phyloP scores from a whole-genome alignment of 92 coral and sea anemone genomes.

The Zoanthus sansibaricus region DNA sequence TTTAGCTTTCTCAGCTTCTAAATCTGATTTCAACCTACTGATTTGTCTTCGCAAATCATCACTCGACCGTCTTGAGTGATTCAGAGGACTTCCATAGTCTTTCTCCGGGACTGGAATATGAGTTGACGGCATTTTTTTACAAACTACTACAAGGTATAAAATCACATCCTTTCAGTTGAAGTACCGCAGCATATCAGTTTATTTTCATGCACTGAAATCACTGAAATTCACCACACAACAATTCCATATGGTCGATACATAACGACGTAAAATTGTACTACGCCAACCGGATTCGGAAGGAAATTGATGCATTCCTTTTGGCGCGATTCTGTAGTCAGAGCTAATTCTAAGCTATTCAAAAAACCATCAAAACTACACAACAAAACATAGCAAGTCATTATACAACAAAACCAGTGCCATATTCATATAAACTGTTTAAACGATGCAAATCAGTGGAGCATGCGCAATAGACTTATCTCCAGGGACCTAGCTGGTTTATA shows the following conservation, averaged over 20 bases:
- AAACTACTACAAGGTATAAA: not conserved
- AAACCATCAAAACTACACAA: slow-evolving; percentile 42
- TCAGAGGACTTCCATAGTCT: slow-evolving; percentile 66
- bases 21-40: slow-evolving; percentile 83
- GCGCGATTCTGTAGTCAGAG: slow-evolving; percentile 1
- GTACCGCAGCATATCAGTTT: not conserved
- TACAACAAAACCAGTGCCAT: slow-evolving; percentile 46
- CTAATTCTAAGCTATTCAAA: slow-evolving; percentile 34
- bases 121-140: slow-evolving; percentile 80
- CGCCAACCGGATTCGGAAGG: slow-evolving; percentile 25
- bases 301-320: slow-evolving; percentile 38
- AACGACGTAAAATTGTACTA: not conserved
- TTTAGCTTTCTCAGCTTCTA: slow-evolving; percentile 87
- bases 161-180: slow-evolving; percentile 42
- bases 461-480: slow-evolving; percentile 35
- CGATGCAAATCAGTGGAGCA: slow-evolving; percentile 37
- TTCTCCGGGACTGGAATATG: slow-evolving; percentile 82
- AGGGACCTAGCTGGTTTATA: not conserved
- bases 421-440: slow-evolving; percentile 19
- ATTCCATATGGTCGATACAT: slow-evolving; percentile 24
- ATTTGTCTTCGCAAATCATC: slow-evolving; percentile 91
- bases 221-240: too few species aligned
- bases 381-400: slow-evolving; percentile 42
- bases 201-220: not conserved
- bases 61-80: slow-evolving; percentile 70